Evolutionary conservation across 1,140 invertebrate genomes (phyloP).

Genomic region (Zaprionus gabonicus): DNA sequence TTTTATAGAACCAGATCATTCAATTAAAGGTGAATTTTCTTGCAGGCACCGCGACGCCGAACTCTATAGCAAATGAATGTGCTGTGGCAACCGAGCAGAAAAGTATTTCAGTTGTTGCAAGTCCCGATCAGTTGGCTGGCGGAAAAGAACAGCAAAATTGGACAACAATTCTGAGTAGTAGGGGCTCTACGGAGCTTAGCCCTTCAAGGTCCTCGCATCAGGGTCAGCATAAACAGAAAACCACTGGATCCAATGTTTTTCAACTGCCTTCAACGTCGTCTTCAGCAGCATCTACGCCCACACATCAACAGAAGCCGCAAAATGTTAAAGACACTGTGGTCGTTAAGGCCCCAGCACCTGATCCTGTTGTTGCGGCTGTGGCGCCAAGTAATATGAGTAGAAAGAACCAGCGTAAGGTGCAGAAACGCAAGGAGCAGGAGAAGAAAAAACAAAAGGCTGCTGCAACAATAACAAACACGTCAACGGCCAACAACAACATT

Average conservation of each 20-base stretch:
- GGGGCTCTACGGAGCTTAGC: not conserved
- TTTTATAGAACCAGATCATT: too few species aligned
- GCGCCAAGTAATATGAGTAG: slow-evolving; percentile 30
- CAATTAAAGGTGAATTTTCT: not conserved
- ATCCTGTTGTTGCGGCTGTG: slow-evolving; percentile 18
- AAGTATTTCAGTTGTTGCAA: slow-evolving; percentile 45
- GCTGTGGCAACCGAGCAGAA: slow-evolving; percentile 53
- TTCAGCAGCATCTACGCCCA: slow-evolving; percentile 67
- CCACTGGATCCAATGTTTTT: not conserved
- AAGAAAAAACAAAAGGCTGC: slow-evolving; percentile 65
- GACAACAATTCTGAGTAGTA: not conserved
- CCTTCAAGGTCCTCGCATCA: not conserved
- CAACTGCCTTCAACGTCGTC: slow-evolving; percentile 52
- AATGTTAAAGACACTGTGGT: slow-evolving; percentile 14
- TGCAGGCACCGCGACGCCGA: slow-evolving; percentile 66
- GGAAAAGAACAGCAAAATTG: slow-evolving; percentile 9
- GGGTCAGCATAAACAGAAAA: slow-evolving; percentile 5
- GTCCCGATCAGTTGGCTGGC: slow-evolving; percentile 14
- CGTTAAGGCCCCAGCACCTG: slow-evolving; percentile 11
- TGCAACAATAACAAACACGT: slow-evolving; percentile 17
- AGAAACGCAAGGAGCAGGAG: slow-evolving; percentile 65
- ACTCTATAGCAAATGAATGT: slow-evolving; percentile 70
- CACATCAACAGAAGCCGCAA: slow-evolving; percentile 44
- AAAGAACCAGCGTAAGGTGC: slow-evolving; percentile 57
- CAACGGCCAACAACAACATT: slow-evolving; percentile 14